These are phyloP conservation scores for Erannis defoliaria DNA, from an alignment of 2,888 invertebrate genomes.

Conservation along the genomic window DNA sequence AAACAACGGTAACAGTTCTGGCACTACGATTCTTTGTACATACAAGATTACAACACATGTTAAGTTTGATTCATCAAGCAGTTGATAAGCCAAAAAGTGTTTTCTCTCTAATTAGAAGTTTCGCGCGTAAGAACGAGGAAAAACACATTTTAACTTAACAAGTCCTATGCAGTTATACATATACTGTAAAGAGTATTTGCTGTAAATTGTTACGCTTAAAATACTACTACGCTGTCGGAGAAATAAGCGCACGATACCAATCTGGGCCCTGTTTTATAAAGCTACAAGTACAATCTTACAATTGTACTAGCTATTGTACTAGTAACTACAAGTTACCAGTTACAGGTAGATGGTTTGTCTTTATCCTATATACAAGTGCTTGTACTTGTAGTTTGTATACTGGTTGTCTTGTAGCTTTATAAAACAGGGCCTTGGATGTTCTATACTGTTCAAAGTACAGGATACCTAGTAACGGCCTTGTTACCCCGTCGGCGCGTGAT, in stretches of 20 bases:
- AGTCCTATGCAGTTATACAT: slow-evolving; percentile 39
- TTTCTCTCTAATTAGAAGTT: neutral
- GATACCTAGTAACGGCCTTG: neutral
- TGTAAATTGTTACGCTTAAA: slow-evolving; percentile 62
- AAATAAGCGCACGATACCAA: slow-evolving; percentile 8
- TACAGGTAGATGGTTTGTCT: no score
- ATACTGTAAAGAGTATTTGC: slow-evolving; percentile 52
- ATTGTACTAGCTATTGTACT: no score
- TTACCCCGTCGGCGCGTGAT: slow-evolving; percentile 1
- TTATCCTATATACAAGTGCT: no score
- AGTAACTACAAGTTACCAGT: no score
- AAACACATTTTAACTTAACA: neutral
- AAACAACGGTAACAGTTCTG: slow-evolving; percentile 56
- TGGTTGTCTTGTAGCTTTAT: no score
- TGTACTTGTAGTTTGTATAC: no score
- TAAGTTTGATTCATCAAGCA: neutral
- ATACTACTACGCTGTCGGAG: slow-evolving; percentile 53
- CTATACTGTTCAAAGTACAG: neutral
- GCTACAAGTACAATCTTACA: no score
- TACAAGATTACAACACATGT: slow-evolving; percentile 30
- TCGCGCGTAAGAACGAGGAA: neutral
- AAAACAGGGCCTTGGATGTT: no score
- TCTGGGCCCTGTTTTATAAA: no score
- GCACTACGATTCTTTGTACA: slow-evolving; percentile 63
- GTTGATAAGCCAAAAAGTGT: neutral